Percentiles rank a stretch among this genome's conserved stretches.
phyloP scores from a whole-genome alignment of 2,113 vertebrate species.

The Stercorarius parasiticus region DNA sequence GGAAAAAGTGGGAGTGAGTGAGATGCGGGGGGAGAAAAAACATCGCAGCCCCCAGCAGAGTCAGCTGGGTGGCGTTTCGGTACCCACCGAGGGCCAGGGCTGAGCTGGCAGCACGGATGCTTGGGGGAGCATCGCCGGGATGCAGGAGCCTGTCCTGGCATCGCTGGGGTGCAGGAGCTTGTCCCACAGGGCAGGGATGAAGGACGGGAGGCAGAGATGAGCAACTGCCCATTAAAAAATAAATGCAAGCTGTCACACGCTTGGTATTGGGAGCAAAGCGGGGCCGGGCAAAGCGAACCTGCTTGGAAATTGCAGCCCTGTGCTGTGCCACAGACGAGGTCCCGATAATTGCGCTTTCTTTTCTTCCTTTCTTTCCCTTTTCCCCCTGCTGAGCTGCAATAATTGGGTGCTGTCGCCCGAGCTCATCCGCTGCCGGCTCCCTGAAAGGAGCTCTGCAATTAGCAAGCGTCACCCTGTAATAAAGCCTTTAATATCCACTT shows the following conservation, averaged over 20 bases:
- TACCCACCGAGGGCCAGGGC: not conserved
- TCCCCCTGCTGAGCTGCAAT: conserved; percentile 67
- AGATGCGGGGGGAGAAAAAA: not conserved
- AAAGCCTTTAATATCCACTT: conserved; percentile 70
- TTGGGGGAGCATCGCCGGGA: rapidly evolving
- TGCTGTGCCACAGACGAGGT: conserved; percentile 28
- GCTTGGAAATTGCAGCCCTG: conserved; percentile 46
- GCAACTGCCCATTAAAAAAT: not conserved
- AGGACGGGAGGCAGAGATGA: not conserved
- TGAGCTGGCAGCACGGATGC: not conserved
- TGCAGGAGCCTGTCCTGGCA: not conserved
- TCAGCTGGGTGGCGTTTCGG: rapidly evolving
- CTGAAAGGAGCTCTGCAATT: conserved; percentile 78
- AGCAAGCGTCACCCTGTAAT: conserved; percentile 75
- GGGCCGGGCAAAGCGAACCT: not conserved
- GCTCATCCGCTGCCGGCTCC: conserved; percentile 69
- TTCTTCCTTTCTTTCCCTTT: conserved; percentile 46
- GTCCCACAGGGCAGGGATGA: not conserved
- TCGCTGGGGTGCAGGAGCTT: not conserved
- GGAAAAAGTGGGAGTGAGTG: conserved; percentile 16
- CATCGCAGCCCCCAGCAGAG: rapidly evolving
- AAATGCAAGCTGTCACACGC: not conserved
- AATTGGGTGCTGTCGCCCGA: conserved; percentile 77
- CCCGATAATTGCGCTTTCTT: conserved; percentile 68
- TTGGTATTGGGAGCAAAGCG: not conserved